phyloP scores from a whole-genome alignment of 2,888 invertebrate species.

The Dryobotodes eremita region DNA sequence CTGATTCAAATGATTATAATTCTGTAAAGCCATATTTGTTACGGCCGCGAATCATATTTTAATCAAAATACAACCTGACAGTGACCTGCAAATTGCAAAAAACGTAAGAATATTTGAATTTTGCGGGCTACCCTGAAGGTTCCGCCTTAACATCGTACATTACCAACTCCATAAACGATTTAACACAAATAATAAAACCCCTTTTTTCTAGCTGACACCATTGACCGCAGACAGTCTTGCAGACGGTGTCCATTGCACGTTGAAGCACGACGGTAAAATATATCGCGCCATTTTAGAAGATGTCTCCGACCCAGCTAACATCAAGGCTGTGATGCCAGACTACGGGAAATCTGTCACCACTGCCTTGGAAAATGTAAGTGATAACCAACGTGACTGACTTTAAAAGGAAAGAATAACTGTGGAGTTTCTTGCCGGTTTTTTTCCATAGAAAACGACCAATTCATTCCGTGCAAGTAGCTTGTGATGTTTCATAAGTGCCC shows the following conservation, averaged over 20 bases:
- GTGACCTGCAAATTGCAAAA: too few species aligned
- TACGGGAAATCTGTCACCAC: slow-evolving; percentile 83
- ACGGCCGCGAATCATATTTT: too few species aligned
- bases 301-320: slow-evolving; percentile 74
- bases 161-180: neutral
- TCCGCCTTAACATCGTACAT: too few species aligned
- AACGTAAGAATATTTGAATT: too few species aligned
- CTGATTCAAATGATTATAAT: too few species aligned
- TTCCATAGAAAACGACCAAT: neutral
- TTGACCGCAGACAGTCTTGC: slow-evolving; percentile 78
- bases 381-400: neutral
- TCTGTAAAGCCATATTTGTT: too few species aligned
- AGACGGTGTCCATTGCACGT: slow-evolving; percentile 85
- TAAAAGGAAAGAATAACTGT: neutral
- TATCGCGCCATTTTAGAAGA: slow-evolving; percentile 85
- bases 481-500: neutral
- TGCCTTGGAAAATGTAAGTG: slow-evolving; percentile 81
- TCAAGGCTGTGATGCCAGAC: slow-evolving; percentile 84
- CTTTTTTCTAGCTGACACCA: slow-evolving; percentile 77
- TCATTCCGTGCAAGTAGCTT: neutral
- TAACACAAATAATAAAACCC: neutral
- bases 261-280: slow-evolving; percentile 81
- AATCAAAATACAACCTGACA: too few species aligned
- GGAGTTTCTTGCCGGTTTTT: slow-evolving; percentile 10
- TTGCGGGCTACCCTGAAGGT: too few species aligned